Conservation (phyloP, 2,797 vertebrate species). For the Dendrocincla tyrannina region DNA sequence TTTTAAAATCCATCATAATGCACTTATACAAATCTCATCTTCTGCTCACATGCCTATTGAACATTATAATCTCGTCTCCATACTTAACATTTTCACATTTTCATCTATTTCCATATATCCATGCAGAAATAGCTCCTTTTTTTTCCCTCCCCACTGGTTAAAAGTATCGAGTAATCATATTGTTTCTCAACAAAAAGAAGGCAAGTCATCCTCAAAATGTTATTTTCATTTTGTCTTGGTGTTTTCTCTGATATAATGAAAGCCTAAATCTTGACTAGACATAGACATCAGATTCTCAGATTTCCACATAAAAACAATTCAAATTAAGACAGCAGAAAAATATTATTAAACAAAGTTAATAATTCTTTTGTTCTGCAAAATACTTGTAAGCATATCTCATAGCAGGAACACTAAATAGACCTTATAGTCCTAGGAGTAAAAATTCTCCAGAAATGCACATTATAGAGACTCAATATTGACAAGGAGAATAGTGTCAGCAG, state of each 20-base stretch:
- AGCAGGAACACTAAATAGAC: neutral
- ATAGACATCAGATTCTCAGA: neutral
- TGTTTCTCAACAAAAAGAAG: neutral
- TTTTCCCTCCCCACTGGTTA: neutral
- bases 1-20: neutral
- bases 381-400: neutral
- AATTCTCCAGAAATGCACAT: neutral
- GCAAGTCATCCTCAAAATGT: neutral
- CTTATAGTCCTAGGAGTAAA: neutral
- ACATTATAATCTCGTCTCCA: neutral
- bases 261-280: neutral
- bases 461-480: neutral
- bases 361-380: neutral
- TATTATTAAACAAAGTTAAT: neutral
- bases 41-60: neutral
- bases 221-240: neutral
- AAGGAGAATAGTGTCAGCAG: neutral
- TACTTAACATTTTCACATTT: neutral
- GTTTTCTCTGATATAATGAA: neutral
- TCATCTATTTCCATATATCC: neutral
- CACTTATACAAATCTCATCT: neutral
- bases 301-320: neutral
- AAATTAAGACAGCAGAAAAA: neutral
- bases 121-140: neutral
- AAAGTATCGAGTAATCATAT: neutral